phyloP scores from a whole-genome alignment of 2,888 invertebrate species.

The Melanargia galathea region DNA sequence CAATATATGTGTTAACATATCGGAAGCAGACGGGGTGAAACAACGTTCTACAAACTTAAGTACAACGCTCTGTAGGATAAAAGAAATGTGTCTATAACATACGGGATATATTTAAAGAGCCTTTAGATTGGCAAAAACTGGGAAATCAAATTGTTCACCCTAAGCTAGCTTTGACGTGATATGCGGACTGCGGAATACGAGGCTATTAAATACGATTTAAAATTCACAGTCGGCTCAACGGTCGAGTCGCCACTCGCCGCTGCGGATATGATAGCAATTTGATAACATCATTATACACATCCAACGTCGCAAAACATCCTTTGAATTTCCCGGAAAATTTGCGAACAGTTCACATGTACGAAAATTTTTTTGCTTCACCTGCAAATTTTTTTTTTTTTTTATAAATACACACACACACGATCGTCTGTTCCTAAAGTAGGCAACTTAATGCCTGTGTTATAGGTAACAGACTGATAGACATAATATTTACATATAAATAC shows the following conservation, averaged over 20 bases:
- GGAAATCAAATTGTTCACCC: slow-evolving; percentile 58
- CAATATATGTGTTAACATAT: slow-evolving; percentile 75
- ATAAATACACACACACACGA: too few relatives aligned
- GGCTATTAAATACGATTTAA: slow-evolving; percentile 78
- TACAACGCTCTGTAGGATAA: slow-evolving; percentile 58
- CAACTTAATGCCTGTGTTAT: too few relatives aligned
- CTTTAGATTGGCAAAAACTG: slow-evolving; percentile 34
- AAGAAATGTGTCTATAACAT: slow-evolving; percentile 35
- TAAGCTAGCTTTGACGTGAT: slow-evolving; percentile 60
- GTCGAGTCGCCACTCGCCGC: slow-evolving; percentile 56
- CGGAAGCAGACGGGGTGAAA: slow-evolving; percentile 66
- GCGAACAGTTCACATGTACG: slow-evolving; percentile 33
- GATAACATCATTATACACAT: slow-evolving; percentile 71
- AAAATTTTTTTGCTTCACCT: too few relatives aligned
- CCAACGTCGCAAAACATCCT: slow-evolving; percentile 60
- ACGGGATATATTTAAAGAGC: slow-evolving; percentile 23
- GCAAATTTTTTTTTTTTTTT: too few relatives aligned
- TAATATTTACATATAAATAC: too few relatives aligned
- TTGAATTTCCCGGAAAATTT: slow-evolving; percentile 65
- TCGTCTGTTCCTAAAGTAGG: too few relatives aligned
- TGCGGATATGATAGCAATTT: slow-evolving; percentile 65
- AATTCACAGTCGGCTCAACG: slow-evolving; percentile 77
- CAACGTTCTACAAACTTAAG: slow-evolving; percentile 68
- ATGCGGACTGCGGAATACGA: slow-evolving; percentile 49
- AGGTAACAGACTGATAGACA: too few relatives aligned